Conservation (phyloP, 2,113 vertebrate species). For the Sorex araneus region DNA sequence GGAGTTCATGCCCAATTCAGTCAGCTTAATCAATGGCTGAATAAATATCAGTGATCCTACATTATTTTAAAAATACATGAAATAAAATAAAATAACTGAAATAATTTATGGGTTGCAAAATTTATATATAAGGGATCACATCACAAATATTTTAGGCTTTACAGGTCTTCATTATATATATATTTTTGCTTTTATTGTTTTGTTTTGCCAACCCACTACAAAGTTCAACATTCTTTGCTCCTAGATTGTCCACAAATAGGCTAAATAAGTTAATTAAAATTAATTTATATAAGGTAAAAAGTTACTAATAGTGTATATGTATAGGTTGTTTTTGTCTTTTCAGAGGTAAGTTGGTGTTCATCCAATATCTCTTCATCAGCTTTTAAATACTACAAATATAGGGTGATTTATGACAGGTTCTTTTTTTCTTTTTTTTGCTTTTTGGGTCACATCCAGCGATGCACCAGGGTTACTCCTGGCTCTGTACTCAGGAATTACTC, state of each 20-base stretch:
- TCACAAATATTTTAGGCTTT: background rate
- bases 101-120: background rate
- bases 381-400: constrained; percentile 26
- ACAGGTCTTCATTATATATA: too few species aligned
- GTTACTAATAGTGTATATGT: background rate
- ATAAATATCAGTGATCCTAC: too few species aligned
- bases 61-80: too few species aligned
- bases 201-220: constrained; percentile 1
- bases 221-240: background rate
- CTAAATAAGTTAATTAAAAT: constrained; percentile 3
- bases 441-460: too few species aligned
- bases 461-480: too few species aligned
- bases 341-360: too few species aligned
- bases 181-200: background rate
- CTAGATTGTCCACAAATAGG: background rate
- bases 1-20: too few species aligned
- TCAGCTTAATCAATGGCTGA: too few species aligned
- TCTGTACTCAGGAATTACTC: too few species aligned
- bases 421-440: too few species aligned
- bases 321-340: too few species aligned
- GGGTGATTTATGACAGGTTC: background rate
- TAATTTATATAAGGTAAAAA: background rate
- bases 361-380: background rate
- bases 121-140: background rate
- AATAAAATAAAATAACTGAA: too few species aligned